phyloP scores from a whole-genome alignment of 2,113 vertebrate species.

The Stomatorhinus ivindoensis region DNA sequence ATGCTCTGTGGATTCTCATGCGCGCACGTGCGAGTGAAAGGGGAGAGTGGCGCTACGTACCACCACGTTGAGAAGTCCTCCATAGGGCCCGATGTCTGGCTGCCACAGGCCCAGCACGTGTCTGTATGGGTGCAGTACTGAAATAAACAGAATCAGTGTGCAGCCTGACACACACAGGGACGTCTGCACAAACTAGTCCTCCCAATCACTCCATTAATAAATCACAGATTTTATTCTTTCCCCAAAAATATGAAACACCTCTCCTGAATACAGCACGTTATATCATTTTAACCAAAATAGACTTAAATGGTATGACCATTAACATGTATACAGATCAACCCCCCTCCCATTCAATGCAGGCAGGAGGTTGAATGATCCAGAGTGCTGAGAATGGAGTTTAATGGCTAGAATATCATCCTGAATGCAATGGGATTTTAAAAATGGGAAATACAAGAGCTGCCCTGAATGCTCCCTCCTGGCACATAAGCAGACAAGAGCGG shows the following conservation, averaged over 20 bases:
- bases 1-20: neutral
- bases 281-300: neutral
- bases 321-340: neutral
- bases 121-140: constrained; percentile 87
- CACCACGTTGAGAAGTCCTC: constrained; percentile 96
- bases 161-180: neutral
- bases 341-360: neutral
- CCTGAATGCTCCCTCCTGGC: neutral
- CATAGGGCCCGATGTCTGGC: constrained; percentile 93
- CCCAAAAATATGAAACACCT: neutral
- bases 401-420: neutral
- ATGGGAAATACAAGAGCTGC: neutral
- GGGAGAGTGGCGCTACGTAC: constrained; percentile 56
- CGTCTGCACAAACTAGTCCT: neutral
- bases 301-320: neutral
- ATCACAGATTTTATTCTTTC: neutral
- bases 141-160: constrained; percentile 33
- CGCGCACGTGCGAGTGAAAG: neutral
- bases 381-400: neutral
- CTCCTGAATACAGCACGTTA: neutral
- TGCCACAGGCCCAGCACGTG: constrained; percentile 96
- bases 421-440: neutral
- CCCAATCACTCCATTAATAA: neutral
- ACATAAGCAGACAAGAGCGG: neutral
- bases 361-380: neutral